These are phyloP conservation scores for Pseudorectes ferrugineus DNA, from an alignment of 2,113 vertebrate species.

Conservation along the genomic window DNA sequence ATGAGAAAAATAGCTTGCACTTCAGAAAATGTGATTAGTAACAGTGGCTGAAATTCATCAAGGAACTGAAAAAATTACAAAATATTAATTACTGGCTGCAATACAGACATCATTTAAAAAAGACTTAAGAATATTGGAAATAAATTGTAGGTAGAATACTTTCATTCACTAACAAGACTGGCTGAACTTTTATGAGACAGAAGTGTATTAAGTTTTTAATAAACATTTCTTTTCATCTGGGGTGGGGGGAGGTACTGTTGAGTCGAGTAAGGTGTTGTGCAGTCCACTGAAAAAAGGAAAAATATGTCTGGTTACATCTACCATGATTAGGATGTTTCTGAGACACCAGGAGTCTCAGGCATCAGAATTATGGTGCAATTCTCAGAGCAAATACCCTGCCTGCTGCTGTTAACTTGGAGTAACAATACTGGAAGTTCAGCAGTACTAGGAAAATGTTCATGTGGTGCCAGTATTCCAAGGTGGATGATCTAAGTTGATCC, in stretches of 20 bases:
- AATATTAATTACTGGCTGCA: background rate
- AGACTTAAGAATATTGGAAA: background rate
- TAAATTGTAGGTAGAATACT: background rate
- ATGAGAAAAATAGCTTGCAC: background rate
- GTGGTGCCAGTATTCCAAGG: background rate
- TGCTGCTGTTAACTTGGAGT: background rate
- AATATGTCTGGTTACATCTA: background rate
- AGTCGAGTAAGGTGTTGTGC: background rate
- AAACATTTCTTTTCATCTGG: background rate
- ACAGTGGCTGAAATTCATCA: background rate
- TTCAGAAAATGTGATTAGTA: background rate
- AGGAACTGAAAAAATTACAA: background rate
- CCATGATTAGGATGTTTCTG: background rate
- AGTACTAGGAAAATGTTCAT: background rate
- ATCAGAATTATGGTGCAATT: background rate
- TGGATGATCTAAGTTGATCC: background rate
- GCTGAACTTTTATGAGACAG: background rate
- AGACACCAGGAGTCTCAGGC: background rate
- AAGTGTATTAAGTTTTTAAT: background rate
- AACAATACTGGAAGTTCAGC: background rate
- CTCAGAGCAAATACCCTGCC: background rate
- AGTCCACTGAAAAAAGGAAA: background rate
- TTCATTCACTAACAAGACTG: background rate
- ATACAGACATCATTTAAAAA: background rate
- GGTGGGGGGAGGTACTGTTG: background rate